phyloP scores from a whole-genome alignment of 2,888 invertebrate genomes.

The Habroteleia sp. region DNA sequence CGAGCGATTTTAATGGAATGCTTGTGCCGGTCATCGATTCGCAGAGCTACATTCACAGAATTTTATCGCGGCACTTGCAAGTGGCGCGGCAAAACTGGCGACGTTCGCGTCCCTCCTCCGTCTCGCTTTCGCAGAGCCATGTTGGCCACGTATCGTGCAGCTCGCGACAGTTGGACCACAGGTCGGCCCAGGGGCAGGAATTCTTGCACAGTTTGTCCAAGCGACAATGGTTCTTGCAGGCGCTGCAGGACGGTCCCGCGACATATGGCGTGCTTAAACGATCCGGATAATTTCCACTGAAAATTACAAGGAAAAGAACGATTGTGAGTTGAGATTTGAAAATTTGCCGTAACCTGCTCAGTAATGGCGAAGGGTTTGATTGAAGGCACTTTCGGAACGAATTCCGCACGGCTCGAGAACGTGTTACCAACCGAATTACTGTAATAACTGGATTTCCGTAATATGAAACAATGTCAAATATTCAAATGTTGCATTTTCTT shows the following conservation, averaged over 20 bases:
- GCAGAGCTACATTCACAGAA: constrained; percentile 72
- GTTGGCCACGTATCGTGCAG: constrained; percentile 83
- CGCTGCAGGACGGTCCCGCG: constrained; percentile 85
- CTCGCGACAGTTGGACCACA: constrained; percentile 88
- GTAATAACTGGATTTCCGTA: too few species aligned
- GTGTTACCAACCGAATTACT: too few species aligned
- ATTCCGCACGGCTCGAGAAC: too few species aligned
- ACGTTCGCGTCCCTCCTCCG: constrained; percentile 83
- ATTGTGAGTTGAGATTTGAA: constrained; percentile 4
- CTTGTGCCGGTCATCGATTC: too few species aligned
- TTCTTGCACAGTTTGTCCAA: constrained; percentile 88
- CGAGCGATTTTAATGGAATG: too few species aligned
- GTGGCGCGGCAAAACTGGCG: constrained; percentile 87
- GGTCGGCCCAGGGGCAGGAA: constrained; percentile 86
- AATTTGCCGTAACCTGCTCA: too few species aligned
- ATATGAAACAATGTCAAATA: too few species aligned
- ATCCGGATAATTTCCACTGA: constrained; percentile 69
- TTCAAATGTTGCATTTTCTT: too few species aligned
- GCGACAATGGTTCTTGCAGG: constrained; percentile 85
- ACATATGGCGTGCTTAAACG: constrained; percentile 84
- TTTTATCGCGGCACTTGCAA: constrained; percentile 85
- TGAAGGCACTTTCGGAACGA: too few species aligned
- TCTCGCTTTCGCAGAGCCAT: constrained; percentile 84
- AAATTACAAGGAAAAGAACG: constrained; percentile 26
- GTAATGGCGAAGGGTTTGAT: too few species aligned